Conservation (phyloP, 2,888 invertebrate genomes). For the Rhabditophanes sp. region DNA sequence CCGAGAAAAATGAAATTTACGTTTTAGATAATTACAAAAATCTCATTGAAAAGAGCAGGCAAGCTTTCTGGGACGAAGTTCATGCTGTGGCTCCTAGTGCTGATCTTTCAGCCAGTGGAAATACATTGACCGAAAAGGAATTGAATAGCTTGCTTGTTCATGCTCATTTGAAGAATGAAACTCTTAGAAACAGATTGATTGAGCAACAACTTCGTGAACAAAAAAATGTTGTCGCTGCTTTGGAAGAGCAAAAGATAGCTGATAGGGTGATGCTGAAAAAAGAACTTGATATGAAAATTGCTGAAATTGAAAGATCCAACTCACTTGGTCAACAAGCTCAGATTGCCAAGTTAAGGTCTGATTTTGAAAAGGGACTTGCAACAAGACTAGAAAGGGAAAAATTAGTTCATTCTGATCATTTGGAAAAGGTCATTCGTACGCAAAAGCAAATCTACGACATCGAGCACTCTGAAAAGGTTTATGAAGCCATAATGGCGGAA, state of each 20-base stretch:
- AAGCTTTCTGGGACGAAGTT: constrained; percentile 49
- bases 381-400: constrained; percentile 69
- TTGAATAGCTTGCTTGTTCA: constrained; percentile 63
- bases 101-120: constrained; percentile 54
- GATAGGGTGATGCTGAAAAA: constrained; percentile 45
- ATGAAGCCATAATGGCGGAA: constrained; percentile 55
- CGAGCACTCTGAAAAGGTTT: constrained; percentile 17
- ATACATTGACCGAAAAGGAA: constrained; percentile 54
- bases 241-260: constrained; percentile 53
- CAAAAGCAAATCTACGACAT: constrained; percentile 23
- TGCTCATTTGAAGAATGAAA: constrained; percentile 61
- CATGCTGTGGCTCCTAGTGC: constrained; percentile 58
- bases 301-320: too few species aligned
- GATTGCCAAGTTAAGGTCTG: too few species aligned
- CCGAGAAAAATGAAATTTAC: constrained; percentile 45
- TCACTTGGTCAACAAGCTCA: too few species aligned
- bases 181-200: constrained; percentile 58
- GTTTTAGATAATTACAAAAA: constrained; percentile 67
- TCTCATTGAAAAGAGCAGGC: constrained; percentile 52
- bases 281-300: constrained; percentile 6
- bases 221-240: constrained; percentile 54
- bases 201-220: constrained; percentile 57
- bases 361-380: too few species aligned
- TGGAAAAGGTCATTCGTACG: constrained; percentile 18
- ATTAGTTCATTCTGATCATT: constrained; percentile 47